Evolutionary conservation across 2,797 vertebrate species (phyloP).

Genomic region (Bufotes viridis): DNA sequence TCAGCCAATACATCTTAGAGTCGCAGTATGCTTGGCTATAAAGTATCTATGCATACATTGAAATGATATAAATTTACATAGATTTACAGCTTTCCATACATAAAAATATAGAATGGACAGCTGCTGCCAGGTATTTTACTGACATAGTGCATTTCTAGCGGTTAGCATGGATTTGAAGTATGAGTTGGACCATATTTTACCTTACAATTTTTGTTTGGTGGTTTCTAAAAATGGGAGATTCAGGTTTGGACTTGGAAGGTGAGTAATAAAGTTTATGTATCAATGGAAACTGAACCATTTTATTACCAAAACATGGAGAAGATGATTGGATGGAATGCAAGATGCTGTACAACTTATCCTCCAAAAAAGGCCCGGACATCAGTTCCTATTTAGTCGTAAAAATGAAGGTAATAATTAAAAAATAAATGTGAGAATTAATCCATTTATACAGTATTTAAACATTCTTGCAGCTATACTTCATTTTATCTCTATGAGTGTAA

Average conservation of each 20-base stretch:
- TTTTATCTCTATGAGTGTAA: neutral
- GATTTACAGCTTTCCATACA: slow-evolving; percentile 5
- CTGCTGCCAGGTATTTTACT: neutral
- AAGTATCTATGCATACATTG: slow-evolving; percentile 49
- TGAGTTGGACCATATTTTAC: neutral
- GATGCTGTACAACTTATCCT: too few species aligned
- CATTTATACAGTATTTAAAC: too few species aligned
- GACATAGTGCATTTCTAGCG: neutral
- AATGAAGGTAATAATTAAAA: too few species aligned
- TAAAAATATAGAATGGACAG: neutral
- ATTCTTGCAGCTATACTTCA: neutral
- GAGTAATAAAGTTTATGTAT: too few species aligned
- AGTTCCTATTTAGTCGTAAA: too few species aligned
- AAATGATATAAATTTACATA: neutral
- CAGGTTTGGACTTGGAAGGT: neutral
- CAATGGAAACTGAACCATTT: too few species aligned
- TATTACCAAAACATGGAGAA: too few species aligned
- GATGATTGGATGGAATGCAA: too few species aligned
- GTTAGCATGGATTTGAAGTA: neutral
- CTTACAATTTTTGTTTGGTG: neutral
- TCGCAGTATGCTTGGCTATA: slow-evolving; percentile 55
- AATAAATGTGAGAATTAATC: too few species aligned
- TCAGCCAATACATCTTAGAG: slow-evolving; percentile 28
- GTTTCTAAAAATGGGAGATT: neutral
- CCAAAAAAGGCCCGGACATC: too few species aligned